A percentile compares a stretch with the other conserved stretches of the same genome.
phyloP scores from a whole-genome alignment of 2,113 vertebrate genomes.

The Fulica atra region DNA sequence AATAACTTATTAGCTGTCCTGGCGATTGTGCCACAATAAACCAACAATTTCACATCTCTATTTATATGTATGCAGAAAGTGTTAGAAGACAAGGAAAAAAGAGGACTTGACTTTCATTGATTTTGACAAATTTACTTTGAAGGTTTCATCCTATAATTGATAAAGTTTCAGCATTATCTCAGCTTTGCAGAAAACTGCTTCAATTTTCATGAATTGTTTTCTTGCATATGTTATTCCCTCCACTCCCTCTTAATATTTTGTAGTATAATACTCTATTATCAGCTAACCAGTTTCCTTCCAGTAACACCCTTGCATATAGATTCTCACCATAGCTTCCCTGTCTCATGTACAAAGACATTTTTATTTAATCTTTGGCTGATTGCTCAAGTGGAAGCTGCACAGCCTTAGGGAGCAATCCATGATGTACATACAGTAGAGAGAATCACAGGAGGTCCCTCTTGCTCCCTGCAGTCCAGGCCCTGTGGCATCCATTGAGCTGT shows the following conservation, averaged over 20 bases:
- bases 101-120: not conserved
- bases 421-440: not conserved
- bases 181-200: not conserved
- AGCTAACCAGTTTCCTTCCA: not conserved
- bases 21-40: not conserved
- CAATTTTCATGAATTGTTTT: not conserved
- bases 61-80: not conserved
- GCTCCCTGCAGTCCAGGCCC: not conserved
- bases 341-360: not conserved
- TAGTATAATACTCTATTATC: not conserved
- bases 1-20: not conserved
- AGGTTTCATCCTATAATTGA: not conserved
- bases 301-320: not conserved
- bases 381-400: not conserved
- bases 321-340: not conserved
- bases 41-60: not conserved
- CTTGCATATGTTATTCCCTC: not conserved
- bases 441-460: not conserved
- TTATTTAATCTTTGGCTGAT: not conserved
- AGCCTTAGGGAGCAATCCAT: not conserved
- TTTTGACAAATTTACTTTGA: not conserved
- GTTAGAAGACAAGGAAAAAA: not conserved
- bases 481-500: rapidly evolving
- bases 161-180: not conserved
- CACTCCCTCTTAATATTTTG: not conserved